Conservation (phyloP, 2,888 invertebrate species). For the Chironomus riparius region DNA sequence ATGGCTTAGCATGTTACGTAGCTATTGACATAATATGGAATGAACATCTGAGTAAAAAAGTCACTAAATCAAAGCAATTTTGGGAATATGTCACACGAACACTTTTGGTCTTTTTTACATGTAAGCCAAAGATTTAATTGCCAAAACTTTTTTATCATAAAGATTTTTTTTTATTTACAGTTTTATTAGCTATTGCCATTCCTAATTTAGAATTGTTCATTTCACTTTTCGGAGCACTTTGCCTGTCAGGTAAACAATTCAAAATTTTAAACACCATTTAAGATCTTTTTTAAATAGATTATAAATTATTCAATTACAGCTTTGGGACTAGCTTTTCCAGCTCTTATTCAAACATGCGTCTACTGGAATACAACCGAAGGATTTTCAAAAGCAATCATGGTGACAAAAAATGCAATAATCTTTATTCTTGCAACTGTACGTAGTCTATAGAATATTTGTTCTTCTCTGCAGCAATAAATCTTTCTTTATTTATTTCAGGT, state of each 20-base stretch:
- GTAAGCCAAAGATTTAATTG: slow-evolving; percentile 51
- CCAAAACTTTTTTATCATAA: background rate
- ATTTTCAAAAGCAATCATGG: slow-evolving; percentile 48
- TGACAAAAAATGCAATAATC: slow-evolving; percentile 53
- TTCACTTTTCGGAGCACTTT: slow-evolving; percentile 79
- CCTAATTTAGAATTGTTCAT: slow-evolving; percentile 76
- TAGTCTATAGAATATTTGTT: too few species aligned
- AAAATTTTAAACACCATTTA: too few species aligned
- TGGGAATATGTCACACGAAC: slow-evolving; percentile 77
- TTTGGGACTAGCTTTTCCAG: slow-evolving; percentile 82
- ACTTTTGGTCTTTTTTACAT: slow-evolving; percentile 66
- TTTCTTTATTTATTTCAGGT: slow-evolving; percentile 34
- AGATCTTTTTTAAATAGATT: background rate
- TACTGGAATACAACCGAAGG: slow-evolving; percentile 62
- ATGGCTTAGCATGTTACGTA: slow-evolving; percentile 90
- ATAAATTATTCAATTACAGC: slow-evolving; percentile 40
- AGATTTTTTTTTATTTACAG: slow-evolving; percentile 46
- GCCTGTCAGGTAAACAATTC: slow-evolving; percentile 50
- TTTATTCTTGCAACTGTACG: slow-evolving; percentile 51
- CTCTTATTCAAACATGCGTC: slow-evolving; percentile 74
- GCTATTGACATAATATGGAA: slow-evolving; percentile 91
- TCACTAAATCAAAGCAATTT: slow-evolving; percentile 50
- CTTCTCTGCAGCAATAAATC: too few species aligned
- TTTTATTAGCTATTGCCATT: slow-evolving; percentile 72
- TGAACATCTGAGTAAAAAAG: slow-evolving; percentile 53